phyloP scores from a whole-genome alignment of 2,888 invertebrate genomes.

The Eurytoma californica region DNA sequence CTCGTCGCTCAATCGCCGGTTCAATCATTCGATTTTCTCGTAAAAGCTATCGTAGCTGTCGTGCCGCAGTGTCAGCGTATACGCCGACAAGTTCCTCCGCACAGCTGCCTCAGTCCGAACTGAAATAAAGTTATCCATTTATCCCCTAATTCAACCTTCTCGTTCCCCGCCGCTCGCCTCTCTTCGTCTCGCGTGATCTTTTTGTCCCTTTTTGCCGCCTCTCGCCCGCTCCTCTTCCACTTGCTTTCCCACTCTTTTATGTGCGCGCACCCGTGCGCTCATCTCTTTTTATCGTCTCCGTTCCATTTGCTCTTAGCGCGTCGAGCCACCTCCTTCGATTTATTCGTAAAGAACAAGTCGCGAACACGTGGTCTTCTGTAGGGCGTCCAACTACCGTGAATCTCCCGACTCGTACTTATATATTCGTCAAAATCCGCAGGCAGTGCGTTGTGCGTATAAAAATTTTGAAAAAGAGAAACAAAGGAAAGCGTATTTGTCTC shows the following conservation, averaged over 20 bases:
- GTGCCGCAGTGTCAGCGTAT: too few species aligned
- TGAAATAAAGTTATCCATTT: constrained; percentile 53
- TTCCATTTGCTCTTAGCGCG: too few species aligned
- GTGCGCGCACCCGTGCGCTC: neutral
- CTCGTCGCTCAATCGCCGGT: neutral
- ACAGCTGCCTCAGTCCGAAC: constrained; percentile 20
- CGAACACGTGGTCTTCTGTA: constrained; percentile 11
- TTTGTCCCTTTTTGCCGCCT: neutral
- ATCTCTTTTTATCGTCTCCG: constrained; percentile 16
- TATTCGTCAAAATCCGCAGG: too few species aligned
- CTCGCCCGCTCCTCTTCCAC: constrained; percentile 1
- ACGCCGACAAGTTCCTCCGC: neutral
- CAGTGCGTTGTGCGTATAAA: too few species aligned
- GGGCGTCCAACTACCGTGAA: too few species aligned
- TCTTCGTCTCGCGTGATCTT: neutral
- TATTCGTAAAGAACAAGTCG: neutral
- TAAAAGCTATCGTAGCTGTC: neutral
- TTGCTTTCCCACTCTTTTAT: constrained; percentile 41
- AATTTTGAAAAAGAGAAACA: neutral
- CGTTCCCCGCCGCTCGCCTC: neutral
- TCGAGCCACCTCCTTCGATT: too few species aligned
- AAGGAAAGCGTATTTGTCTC: neutral
- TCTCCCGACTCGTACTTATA: too few species aligned
- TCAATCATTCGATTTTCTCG: neutral
- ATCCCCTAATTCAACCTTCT: constrained; percentile 51